A percentile compares a stretch with the other conserved stretches of the same genome.
Evolutionary conservation across 1,140 invertebrate species (phyloP).

Genomic region (Ditylenchus dipsaci): DNA sequence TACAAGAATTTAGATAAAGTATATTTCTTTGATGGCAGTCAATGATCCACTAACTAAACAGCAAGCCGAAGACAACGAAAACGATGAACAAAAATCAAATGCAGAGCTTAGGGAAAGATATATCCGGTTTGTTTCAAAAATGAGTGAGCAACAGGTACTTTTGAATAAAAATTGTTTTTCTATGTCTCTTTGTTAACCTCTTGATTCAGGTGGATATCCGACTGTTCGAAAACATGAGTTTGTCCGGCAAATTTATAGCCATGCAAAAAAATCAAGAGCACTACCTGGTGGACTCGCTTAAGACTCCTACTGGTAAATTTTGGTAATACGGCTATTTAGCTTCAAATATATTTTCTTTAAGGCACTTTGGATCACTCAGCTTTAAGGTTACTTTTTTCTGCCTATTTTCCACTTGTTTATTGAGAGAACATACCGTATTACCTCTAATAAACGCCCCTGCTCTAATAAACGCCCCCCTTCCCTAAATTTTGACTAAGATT

Average conservation of each 20-base stretch:
- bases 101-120: conserved; percentile 36
- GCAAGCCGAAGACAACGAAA: too few relatives aligned
- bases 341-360: too few relatives aligned
- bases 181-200: not conserved
- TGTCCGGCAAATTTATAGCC: conserved; percentile 26
- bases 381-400: conserved; percentile 19
- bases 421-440: too few relatives aligned
- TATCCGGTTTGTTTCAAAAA: conserved; percentile 9
- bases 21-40: too few relatives aligned
- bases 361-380: conserved; percentile 14
- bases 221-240: conserved; percentile 18
- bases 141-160: conserved; percentile 33
- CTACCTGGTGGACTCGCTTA: conserved; percentile 23
- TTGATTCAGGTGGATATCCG: conserved; percentile 22
- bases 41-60: too few relatives aligned
- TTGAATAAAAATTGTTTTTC: not conserved
- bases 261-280: conserved; percentile 23
- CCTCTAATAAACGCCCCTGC: too few relatives aligned
- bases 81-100: conserved; percentile 24
- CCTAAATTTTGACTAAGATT: too few relatives aligned
- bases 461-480: too few relatives aligned
- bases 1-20: too few relatives aligned
- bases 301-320: conserved; percentile 33
- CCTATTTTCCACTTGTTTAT: too few relatives aligned
- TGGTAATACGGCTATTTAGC: not conserved